Conservation (phyloP, 2,888 invertebrate species). For the Merodon equestris region DNA sequence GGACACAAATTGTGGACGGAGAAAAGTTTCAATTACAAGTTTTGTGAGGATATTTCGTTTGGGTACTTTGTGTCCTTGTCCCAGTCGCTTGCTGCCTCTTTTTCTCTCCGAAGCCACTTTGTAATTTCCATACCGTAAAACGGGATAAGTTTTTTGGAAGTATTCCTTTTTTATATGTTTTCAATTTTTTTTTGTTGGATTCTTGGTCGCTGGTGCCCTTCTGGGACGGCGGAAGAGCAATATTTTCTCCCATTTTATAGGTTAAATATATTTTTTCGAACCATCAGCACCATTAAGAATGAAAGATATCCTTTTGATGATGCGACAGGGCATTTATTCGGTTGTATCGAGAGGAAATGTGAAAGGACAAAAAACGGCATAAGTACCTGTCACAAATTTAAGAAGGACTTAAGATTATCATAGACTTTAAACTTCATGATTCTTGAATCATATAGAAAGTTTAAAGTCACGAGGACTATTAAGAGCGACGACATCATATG, state of each 20-base stretch:
- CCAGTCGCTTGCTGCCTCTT: too few relatives aligned
- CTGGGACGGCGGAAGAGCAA: slow-evolving; percentile 7
- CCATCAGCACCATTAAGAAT: slow-evolving; percentile 46
- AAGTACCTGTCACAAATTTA: not conserved
- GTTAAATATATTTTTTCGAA: slow-evolving; percentile 26
- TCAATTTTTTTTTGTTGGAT: slow-evolving; percentile 30
- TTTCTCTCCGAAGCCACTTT: slow-evolving; percentile 53
- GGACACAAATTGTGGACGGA: slow-evolving; percentile 26
- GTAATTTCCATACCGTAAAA: slow-evolving; percentile 64
- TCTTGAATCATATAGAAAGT: too few relatives aligned
- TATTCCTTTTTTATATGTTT: slow-evolving; percentile 50
- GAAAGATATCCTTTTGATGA: slow-evolving; percentile 40
- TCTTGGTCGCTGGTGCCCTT: slow-evolving; percentile 11
- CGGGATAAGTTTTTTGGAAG: slow-evolving; percentile 55
- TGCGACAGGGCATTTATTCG: slow-evolving; percentile 26
- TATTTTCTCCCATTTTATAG: slow-evolving; percentile 18
- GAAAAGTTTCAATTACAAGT: slow-evolving; percentile 66
- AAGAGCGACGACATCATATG: too few relatives aligned
- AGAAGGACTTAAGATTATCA: not conserved
- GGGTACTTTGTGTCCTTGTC: too few relatives aligned
- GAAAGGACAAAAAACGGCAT: not conserved
- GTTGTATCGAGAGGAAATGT: slow-evolving; percentile 24
- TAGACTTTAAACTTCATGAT: too few relatives aligned
- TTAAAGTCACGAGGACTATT: too few relatives aligned
- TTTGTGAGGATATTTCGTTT: slow-evolving; percentile 33